Conservation (phyloP, 2,113 vertebrate species). For the Brachypteracias leptosomus region DNA sequence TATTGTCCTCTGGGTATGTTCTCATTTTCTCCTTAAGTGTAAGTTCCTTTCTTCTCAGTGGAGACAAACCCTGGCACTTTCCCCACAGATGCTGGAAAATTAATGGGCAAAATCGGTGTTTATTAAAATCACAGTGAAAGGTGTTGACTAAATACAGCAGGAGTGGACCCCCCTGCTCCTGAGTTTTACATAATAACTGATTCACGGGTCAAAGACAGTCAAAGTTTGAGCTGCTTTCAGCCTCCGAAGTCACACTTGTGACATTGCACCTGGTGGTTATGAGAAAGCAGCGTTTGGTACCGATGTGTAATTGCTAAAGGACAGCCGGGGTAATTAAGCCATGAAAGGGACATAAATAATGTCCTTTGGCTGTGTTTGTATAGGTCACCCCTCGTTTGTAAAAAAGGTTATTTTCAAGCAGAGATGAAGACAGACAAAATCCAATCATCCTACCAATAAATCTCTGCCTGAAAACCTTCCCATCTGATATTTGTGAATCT, state of each 20-base stretch:
- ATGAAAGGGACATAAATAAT: neutral
- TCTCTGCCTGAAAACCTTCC: neutral
- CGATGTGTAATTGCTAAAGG: neutral
- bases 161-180: neutral
- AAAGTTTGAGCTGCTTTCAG: neutral
- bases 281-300: neutral
- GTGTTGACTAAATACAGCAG: neutral
- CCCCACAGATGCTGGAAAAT: neutral
- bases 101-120: neutral
- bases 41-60: neutral
- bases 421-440: neutral
- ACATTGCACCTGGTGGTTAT: neutral
- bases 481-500: neutral
- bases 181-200: neutral
- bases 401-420: conserved; percentile 25
- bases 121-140: neutral
- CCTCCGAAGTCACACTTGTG: neutral
- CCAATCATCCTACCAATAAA: conserved; percentile 16
- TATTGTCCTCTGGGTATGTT: neutral
- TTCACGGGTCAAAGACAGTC: neutral
- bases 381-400: neutral
- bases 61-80: neutral
- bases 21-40: neutral
- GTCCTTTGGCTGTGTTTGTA: no score
- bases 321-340: neutral